These are phyloP conservation scores for Hydroisotoma schaefferi DNA, from an alignment of 2,888 invertebrate species.

Conservation along the genomic window DNA sequence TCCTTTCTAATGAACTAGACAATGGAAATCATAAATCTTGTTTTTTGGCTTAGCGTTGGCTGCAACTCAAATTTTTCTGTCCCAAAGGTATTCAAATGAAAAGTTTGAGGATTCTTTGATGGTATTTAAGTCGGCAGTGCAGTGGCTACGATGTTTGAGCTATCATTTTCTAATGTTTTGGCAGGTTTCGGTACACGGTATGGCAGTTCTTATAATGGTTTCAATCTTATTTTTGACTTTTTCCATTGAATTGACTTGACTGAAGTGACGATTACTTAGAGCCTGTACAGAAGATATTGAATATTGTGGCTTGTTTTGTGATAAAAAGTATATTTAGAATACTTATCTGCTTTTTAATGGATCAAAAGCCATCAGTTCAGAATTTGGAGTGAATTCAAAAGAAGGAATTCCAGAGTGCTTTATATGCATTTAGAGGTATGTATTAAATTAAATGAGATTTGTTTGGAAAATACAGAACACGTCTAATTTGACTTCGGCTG, in stretches of 20 bases:
- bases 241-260: background rate
- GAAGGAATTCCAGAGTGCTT: too few species aligned
- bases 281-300: too few species aligned
- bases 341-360: too few species aligned
- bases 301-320: too few species aligned
- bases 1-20: slow-evolving; percentile 19
- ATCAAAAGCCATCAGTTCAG: too few species aligned
- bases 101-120: background rate
- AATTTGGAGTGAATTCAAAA: too few species aligned
- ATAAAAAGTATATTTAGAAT: too few species aligned
- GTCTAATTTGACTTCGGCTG: too few species aligned
- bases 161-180: too few species aligned
- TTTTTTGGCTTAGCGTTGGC: slow-evolving; percentile 2
- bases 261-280: background rate
- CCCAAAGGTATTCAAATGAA: slow-evolving; percentile 5
- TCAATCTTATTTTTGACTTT: background rate
- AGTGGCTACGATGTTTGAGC: background rate
- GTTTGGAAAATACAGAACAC: too few species aligned
- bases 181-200: background rate
- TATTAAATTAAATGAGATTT: too few species aligned
- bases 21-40: slow-evolving; percentile 19
- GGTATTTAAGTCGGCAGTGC: background rate
- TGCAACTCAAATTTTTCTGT: slow-evolving; percentile 8
- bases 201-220: background rate
- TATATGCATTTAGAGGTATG: too few species aligned